Evolutionary conservation across 2,888 invertebrate genomes (phyloP).

Genomic region (Gastrophysa polygoni): DNA sequence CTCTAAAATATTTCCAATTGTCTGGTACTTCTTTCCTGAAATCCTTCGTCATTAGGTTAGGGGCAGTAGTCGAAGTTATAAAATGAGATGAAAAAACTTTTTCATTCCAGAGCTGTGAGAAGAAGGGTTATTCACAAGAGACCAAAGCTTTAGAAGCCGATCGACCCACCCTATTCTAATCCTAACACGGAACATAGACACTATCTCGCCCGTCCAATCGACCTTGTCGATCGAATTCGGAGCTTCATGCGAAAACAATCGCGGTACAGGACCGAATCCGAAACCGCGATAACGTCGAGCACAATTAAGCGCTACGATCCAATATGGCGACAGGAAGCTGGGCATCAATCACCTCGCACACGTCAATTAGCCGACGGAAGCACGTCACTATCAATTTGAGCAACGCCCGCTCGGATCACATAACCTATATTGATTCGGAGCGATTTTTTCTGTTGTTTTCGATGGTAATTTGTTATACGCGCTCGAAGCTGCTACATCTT

Average conservation of each 20-base stretch:
- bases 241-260: slow-evolving; percentile 44
- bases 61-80: no score
- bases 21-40: no score
- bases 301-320: slow-evolving; percentile 56
- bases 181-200: background rate
- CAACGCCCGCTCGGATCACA: slow-evolving; percentile 52
- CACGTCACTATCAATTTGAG: slow-evolving; percentile 60
- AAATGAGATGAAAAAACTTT: no score
- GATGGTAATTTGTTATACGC: slow-evolving; percentile 39
- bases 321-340: slow-evolving; percentile 58
- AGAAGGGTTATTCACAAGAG: no score
- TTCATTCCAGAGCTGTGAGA: no score
- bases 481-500: slow-evolving; percentile 23
- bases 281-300: slow-evolving; percentile 26
- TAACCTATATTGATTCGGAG: slow-evolving; percentile 53
- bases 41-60: no score
- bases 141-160: background rate
- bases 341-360: slow-evolving; percentile 59
- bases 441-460: slow-evolving; percentile 29
- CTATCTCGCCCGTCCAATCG: background rate
- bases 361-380: slow-evolving; percentile 60
- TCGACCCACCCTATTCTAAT: no score
- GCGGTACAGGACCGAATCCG: slow-evolving; percentile 27
- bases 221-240: slow-evolving; percentile 25
- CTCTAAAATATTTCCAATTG: no score